A percentile compares a stretch with the other conserved stretches of the same genome.
These are phyloP conservation scores for Xyliphius kryptos DNA, from an alignment of 2,113 vertebrate genomes.

Conservation along the genomic window DNA sequence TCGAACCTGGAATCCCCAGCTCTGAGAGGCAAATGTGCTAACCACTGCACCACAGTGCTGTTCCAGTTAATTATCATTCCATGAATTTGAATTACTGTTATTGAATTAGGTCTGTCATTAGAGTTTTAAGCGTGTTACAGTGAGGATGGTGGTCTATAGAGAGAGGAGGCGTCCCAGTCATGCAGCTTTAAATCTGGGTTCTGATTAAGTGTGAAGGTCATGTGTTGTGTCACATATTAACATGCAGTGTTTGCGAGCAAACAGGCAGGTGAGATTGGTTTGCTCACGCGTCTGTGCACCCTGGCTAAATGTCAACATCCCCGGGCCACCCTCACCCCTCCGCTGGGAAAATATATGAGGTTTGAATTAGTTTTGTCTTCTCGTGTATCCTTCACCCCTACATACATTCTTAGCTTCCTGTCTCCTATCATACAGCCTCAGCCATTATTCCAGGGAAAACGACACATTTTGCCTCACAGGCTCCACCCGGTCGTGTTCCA, in stretches of 20 bases:
- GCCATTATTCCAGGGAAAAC: constrained; percentile 22
- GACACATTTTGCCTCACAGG: constrained; percentile 33
- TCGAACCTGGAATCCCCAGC: no score
- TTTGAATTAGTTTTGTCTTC: constrained; percentile 38
- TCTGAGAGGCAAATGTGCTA: no score
- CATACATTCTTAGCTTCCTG: constrained; percentile 26
- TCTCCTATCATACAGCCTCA: constrained; percentile 33
- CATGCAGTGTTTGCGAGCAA: constrained; percentile 33
- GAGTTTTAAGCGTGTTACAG: constrained; percentile 8
- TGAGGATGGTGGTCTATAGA: background rate
- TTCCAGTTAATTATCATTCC: no score
- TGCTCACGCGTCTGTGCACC: constrained; percentile 12
- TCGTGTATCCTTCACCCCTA: background rate
- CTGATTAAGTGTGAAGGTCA: constrained; percentile 42
- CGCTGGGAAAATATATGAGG: constrained; percentile 33
- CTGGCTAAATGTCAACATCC: constrained; percentile 35
- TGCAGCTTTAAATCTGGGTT: constrained; percentile 29
- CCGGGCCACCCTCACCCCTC: constrained; percentile 4
- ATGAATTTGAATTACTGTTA: no score
- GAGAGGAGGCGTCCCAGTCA: constrained; percentile 20
- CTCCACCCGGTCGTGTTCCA: constrained; percentile 25
- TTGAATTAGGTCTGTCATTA: no score
- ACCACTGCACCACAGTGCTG: no score
- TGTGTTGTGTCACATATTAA: constrained; percentile 34
- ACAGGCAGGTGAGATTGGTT: constrained; percentile 36